Percentiles rank a stretch among this genome's conserved stretches.
phyloP scores from a whole-genome alignment of 1,140 invertebrate genomes.

The Saxidomus purpurata region DNA sequence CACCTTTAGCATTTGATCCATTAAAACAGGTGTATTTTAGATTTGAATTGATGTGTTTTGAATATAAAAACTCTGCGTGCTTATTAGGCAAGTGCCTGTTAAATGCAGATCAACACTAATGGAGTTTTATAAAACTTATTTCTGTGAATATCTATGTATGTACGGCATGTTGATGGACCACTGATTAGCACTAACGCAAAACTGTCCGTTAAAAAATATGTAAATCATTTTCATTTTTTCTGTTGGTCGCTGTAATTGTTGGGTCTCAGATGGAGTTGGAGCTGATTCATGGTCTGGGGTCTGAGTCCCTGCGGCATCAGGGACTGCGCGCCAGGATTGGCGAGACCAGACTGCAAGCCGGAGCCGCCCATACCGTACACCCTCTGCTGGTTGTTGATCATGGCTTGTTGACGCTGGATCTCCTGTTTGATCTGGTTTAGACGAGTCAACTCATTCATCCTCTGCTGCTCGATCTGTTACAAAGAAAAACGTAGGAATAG shows the following conservation, averaged over 20 bases:
- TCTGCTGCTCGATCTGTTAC: constrained; percentile 59
- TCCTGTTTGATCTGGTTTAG: constrained; percentile 56
- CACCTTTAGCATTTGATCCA: too few species aligned
- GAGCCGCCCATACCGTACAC: not conserved
- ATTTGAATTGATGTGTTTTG: too few species aligned
- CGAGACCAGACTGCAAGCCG: not conserved
- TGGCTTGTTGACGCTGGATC: constrained; percentile 55
- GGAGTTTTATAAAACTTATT: too few species aligned
- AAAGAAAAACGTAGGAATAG: too few species aligned
- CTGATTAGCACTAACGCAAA: not conserved
- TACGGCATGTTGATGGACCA: too few species aligned
- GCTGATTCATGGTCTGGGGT: constrained; percentile 31
- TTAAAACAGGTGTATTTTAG: too few species aligned
- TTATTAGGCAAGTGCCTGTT: too few species aligned
- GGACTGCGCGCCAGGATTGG: not conserved
- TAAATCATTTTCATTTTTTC: not conserved
- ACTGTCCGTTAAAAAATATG: not conserved
- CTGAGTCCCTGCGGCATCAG: not conserved
- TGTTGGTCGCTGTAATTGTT: not conserved
- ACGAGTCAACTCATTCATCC: constrained; percentile 51
- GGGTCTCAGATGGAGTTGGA: not conserved
- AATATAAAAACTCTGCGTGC: too few species aligned
- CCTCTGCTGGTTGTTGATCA: constrained; percentile 20
- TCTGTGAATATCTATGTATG: too few species aligned
- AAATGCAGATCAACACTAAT: too few species aligned